Evolutionary conservation across 2,888 invertebrate species (phyloP).

Genomic region (Acanthosepion esculentum): DNA sequence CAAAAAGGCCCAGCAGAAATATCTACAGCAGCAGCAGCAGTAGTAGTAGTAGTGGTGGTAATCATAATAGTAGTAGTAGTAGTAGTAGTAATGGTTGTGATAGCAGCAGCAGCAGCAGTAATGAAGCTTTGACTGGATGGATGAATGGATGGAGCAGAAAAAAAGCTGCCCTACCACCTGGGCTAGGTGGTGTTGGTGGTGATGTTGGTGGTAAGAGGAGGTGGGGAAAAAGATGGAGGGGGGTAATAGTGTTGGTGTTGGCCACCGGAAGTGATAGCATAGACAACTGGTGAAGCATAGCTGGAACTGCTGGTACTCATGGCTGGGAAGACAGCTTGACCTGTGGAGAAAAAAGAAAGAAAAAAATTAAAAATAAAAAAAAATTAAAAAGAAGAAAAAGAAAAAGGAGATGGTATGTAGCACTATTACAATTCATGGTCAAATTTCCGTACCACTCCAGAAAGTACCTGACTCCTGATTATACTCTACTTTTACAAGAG

Average conservation of each 20-base stretch:
- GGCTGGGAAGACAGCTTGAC: slow-evolving; percentile 10
- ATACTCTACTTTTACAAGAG: too few relatives aligned
- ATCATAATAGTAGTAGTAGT: too few relatives aligned
- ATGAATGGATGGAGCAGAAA: background rate
- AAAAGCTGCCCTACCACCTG: background rate
- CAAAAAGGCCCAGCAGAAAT: background rate
- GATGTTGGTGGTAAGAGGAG: background rate
- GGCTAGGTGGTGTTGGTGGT: background rate
- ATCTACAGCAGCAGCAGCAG: background rate
- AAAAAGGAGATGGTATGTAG: too few relatives aligned
- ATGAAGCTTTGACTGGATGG: background rate
- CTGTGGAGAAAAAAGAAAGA: background rate
- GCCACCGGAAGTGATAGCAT: background rate
- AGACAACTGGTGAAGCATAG: background rate
- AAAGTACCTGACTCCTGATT: too few relatives aligned
- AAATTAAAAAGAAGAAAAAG: background rate
- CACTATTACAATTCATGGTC: too few relatives aligned
- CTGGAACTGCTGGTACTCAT: background rate
- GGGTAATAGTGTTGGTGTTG: background rate
- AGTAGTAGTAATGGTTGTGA: background rate
- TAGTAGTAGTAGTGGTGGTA: background rate
- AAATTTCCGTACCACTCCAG: too few relatives aligned
- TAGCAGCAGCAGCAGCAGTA: background rate
- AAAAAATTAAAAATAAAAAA: background rate
- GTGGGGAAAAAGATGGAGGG: background rate